phyloP scores from a whole-genome alignment of 2,888 invertebrate species.

The Andrena fulva region DNA sequence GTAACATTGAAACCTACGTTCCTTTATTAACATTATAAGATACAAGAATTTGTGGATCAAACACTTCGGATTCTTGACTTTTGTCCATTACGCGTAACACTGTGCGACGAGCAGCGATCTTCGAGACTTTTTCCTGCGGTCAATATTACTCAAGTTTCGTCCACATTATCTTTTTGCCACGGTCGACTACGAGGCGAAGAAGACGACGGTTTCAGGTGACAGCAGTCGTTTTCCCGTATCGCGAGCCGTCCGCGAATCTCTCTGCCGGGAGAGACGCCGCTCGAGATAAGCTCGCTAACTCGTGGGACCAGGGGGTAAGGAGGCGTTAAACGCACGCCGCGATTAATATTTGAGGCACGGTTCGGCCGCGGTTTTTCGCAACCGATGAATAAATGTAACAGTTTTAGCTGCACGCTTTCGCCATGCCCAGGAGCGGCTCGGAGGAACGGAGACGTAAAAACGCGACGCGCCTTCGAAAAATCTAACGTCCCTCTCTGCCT shows the following conservation, averaged over 20 bases:
- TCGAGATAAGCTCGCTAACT: background rate
- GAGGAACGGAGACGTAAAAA: background rate
- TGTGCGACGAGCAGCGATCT: conserved; percentile 36
- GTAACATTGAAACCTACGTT: no score
- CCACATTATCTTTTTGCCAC: conserved; percentile 33
- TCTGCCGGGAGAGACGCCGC: background rate
- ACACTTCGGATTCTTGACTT: no score
- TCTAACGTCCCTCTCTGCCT: background rate
- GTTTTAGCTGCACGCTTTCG: conserved; percentile 27
- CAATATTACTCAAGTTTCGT: conserved; percentile 57
- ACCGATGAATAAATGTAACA: conserved; percentile 36
- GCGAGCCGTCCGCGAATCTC: conserved; percentile 14
- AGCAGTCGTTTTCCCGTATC: conserved; percentile 41
- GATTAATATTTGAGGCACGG: conserved; percentile 23
- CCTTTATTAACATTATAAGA: no score
- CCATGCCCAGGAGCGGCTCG: background rate
- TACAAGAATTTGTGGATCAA: no score
- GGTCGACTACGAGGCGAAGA: background rate
- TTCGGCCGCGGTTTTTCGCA: conserved; percentile 22
- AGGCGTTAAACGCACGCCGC: conserved; percentile 9
- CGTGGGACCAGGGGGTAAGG: background rate
- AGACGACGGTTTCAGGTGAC: conserved; percentile 48
- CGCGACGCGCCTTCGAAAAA: conserved; percentile 5
- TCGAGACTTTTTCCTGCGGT: conserved; percentile 46
- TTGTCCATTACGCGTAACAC: no score